phyloP scores from a whole-genome alignment of 2,113 vertebrate genomes.

The Vanacampus margaritifer region DNA sequence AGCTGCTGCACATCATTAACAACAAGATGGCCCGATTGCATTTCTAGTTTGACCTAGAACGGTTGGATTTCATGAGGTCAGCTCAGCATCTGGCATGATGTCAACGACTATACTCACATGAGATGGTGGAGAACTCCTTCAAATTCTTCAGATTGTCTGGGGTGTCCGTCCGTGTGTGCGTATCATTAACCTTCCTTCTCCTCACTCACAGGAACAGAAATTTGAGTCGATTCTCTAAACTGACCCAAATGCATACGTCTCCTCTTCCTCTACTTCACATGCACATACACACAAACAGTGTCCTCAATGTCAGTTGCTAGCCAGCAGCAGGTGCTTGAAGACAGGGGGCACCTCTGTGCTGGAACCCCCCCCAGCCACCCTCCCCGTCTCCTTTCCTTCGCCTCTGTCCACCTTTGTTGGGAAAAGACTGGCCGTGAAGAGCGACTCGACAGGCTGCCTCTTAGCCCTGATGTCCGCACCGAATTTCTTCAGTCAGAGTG shows the following conservation, averaged over 20 bases:
- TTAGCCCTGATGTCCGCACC: slow-evolving; percentile 30
- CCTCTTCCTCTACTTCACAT: slow-evolving; percentile 24
- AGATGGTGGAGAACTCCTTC: slow-evolving; percentile 26
- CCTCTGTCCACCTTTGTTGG: slow-evolving; percentile 57
- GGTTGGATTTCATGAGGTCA: slow-evolving; percentile 11
- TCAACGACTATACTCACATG: slow-evolving; percentile 59
- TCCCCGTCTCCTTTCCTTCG: slow-evolving; percentile 30
- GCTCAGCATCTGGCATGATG: not conserved
- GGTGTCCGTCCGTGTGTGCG: not conserved
- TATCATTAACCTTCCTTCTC: slow-evolving; percentile 28
- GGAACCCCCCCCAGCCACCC: slow-evolving; percentile 15
- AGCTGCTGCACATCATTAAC: slow-evolving; percentile 4
- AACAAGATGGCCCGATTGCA: slow-evolving; percentile 25
- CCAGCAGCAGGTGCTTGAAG: slow-evolving; percentile 71
- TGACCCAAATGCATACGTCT: slow-evolving; percentile 31
- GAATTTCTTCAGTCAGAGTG: slow-evolving; percentile 51
- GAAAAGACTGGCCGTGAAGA: slow-evolving; percentile 50
- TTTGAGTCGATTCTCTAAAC: slow-evolving; percentile 21
- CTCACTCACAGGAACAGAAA: slow-evolving; percentile 36
- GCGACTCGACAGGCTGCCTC: slow-evolving; percentile 34
- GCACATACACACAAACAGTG: slow-evolving; percentile 50
- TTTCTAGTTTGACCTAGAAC: slow-evolving; percentile 31
- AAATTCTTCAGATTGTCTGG: slow-evolving; percentile 9
- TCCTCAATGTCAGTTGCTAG: slow-evolving; percentile 47
- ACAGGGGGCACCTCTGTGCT: slow-evolving; percentile 65